Base-by-base conservation (phyloP, 2,888 invertebrate species). In the Pristionchus entomophagus region DNA sequence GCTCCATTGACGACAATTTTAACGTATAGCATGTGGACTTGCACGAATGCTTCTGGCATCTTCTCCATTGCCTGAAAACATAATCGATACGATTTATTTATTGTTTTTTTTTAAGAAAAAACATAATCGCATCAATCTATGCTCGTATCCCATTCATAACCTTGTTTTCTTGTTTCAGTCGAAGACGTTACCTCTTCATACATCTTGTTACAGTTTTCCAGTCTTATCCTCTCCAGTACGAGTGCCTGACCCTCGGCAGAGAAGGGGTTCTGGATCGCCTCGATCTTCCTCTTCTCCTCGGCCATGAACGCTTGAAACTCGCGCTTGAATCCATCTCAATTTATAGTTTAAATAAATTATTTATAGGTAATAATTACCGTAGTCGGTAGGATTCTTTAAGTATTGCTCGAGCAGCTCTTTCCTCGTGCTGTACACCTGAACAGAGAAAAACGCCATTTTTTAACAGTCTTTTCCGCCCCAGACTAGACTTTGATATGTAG, bases 31-130 rank as follows among this genome's bases (percentile, higher is more conserved):
- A 99, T 99, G 82, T 97, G 96, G 73, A 99, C 98, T 51, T 97
- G 97, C 86, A 98, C 98, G 94, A 99, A 99, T 65, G 97, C 97
- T 94, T 99, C 99, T 0, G 99, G 99, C 94, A 97, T 97, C 94
- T 97, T 97, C 94, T 99, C 99, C 96, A 99, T 97, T 0, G 99
- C 99, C 0, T 97, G 97, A 94, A 98, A 97, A 19, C 2, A 22
- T 73, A 17, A 19, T 35, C 35, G 35, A n/a, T n/a, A n/a, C n/a
- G n/a, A n/a, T n/a, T n/a, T n/a, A n/a, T n/a, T n/a, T n/a, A n/a
- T n/a, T n/a, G n/a, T n/a, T n/a, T n/a, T n/a, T n/a, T n/a, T n/a
- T n/a, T n/a, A n/a, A n/a, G n/a, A n/a, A n/a, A n/a, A n/a, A n/a
- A n/a, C n/a, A n/a, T n/a, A n/a, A n/a, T n/a, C n/a, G n/a, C n/a